Evolutionary conservation across 1,140 invertebrate species (phyloP), one percentile per base, ranked within the genome.

Genomic region (Hirudo medicinalis): DNA sequence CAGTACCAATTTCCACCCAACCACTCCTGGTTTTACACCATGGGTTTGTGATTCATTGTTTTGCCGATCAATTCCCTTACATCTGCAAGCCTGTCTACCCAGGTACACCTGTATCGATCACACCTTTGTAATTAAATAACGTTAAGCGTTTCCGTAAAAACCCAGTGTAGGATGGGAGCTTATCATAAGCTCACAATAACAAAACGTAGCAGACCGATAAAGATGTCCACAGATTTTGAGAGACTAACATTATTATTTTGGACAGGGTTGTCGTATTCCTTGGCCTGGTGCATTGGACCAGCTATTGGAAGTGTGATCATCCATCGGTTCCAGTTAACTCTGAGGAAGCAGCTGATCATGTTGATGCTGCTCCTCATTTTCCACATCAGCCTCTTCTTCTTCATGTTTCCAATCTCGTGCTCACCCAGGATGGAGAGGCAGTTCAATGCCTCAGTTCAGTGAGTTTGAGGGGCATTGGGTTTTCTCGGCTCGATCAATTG

Each of bases 11-110:
- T 22, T 22, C 19, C 40, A 15, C 69, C 36, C n/a, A 53, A 20
- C 25, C 27, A 54, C 53, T 36, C 69, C 49, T 70, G 69, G 69
- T 70, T 54, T 53, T 70, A 70, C 69, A 53, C 69, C 8, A 49
- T 53, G 17, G 69, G 69, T 70, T 20, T 27, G 69, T 53, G 5
- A 4, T 36, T 22, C 25, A 22, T 68, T 32, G n/a, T 68, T 13
- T 49, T 49, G 43, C 15, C 13, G 43, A 49, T 49, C 3, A 49
- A 49, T n/a, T n/a, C n/a, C n/a, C n/a, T n/a, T n/a, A 15, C 43
- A 49, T 9, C 9, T 17, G 43, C 43, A 49, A 15, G 43, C 43
- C 11, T 49, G 43, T 49, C 5, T 17, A 9, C 3, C 11, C 13
- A 17, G 11, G 4, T 49, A 13, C 13, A 49, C 43, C 43, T 0